Evolutionary conservation across 1,140 invertebrate species (phyloP).

Genomic region (Spodoptera litura): DNA sequence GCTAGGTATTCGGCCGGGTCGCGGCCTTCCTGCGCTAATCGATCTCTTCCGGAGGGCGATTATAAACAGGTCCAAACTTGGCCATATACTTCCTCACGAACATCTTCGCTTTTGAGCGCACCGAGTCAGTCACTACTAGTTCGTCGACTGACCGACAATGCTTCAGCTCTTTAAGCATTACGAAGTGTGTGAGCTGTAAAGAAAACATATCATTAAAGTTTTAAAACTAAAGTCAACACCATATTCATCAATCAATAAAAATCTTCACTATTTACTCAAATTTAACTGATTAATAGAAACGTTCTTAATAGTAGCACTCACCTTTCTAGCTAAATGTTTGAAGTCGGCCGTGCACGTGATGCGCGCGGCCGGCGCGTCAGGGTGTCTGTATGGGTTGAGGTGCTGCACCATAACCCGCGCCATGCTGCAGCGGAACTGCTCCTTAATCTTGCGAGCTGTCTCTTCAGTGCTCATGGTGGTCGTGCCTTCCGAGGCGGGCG

Average conservation of each 20-base stretch:
- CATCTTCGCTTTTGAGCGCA: conserved; percentile 96
- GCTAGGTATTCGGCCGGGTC: not conserved
- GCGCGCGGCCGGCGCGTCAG: conserved; percentile 91
- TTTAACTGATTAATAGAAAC: too few species aligned
- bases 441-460: conserved; percentile 91
- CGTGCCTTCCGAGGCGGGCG: conserved; percentile 22
- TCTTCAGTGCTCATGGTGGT: conserved; percentile 60
- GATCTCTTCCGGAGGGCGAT: conserved; percentile 87
- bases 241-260: too few species aligned
- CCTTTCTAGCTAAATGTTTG: conserved; percentile 98
- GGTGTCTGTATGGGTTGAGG: conserved; percentile 95
- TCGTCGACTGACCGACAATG: conserved; percentile 96
- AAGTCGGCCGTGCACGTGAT: conserved; percentile 97
- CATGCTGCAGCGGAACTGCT: conserved; percentile 95
- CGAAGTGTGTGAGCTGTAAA: conserved; percentile 96
- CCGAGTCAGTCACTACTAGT: conserved; percentile 95
- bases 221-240: too few species aligned
- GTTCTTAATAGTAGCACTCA: conserved; percentile 75
- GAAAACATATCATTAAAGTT: conserved; percentile 53
- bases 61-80: conserved; percentile 93
- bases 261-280: too few species aligned
- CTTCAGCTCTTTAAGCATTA: conserved; percentile 98
- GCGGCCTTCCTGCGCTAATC: conserved; percentile 66
- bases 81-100: conserved; percentile 98
- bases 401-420: conserved; percentile 95